A percentile compares a stretch with the other conserved stretches of the same genome.
Conservation (phyloP, 1,140 invertebrate species). For the Batillaria attramentaria region DNA sequence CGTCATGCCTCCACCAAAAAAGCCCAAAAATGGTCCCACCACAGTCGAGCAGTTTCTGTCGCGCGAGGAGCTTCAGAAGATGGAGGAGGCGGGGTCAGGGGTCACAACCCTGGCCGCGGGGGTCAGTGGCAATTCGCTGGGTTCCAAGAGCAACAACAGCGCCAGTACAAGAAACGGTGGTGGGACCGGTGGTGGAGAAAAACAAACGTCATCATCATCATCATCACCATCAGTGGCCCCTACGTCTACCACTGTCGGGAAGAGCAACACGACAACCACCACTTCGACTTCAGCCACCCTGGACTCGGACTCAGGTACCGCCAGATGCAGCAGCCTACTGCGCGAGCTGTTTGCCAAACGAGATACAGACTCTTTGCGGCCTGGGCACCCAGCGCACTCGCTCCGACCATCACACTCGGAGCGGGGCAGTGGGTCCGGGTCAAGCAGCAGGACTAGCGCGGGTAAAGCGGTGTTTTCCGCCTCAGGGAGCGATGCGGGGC, state of each 20-base stretch:
- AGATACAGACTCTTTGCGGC: background rate
- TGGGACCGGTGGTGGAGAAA: background rate
- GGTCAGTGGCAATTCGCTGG: background rate
- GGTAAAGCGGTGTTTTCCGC: background rate
- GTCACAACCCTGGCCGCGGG: too few relatives aligned
- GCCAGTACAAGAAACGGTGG: background rate
- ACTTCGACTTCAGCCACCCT: background rate
- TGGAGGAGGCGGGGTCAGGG: constrained; percentile 20
- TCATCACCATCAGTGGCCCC: background rate
- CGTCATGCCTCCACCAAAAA: constrained; percentile 61
- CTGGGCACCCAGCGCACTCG: background rate
- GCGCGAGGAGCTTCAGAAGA: constrained; percentile 46
- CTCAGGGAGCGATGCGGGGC: background rate
- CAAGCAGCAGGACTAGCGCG: background rate
- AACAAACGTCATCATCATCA: background rate
- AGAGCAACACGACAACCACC: background rate
- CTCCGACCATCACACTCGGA: background rate
- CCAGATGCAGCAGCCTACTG: constrained; percentile 1
- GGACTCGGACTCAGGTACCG: background rate
- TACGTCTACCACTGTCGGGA: background rate
- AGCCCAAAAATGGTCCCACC: constrained; percentile 60
- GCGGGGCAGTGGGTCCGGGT: background rate
- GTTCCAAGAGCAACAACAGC: background rate
- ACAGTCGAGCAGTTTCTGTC: constrained; percentile 59
- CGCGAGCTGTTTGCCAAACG: constrained; percentile 19